Base-by-base conservation (phyloP, 2,797 vertebrate genomes). In the Anabas testudineus region DNA sequence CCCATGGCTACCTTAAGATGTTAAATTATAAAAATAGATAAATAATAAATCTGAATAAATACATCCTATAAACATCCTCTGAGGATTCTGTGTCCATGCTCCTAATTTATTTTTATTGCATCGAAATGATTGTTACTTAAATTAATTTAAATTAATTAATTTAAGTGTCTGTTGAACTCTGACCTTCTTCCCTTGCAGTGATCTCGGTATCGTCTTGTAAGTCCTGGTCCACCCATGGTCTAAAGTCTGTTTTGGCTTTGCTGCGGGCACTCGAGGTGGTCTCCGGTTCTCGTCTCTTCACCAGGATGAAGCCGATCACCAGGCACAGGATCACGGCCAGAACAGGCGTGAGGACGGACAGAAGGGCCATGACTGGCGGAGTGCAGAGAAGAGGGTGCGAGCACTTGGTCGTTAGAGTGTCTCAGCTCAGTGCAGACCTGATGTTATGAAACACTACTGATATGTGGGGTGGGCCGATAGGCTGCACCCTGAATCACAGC, bases 171-270 rank as follows among this genome's bases (percentile, higher is more conserved):
- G 34, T 36, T 3, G 2, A n/a, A 16, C 12, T 48, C 78, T 87
- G 94, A 98, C 97, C 95, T 72, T 93, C 90, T 56, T 93, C 93
- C 45, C 39, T 87, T 1, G 60, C 62, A 53, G 45, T 47, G 43
- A 89, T 85, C 4, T 95, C 92, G 2, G 95, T 94, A 30, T 92
- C 81, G 32, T 97, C 96, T 82, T 93, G 92, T 46, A 97, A 85
- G 69, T 97, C 96, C 86, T 96, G 94, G 73, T 97, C 95, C 18
- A 94, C 94, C 96, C 96, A 97, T 0, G 96, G 96, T 26, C 34
- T 91, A 30, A 45, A 28, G 24, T 81, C 77, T 15, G 4, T 53
- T 58, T 71, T 30, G 7, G n/a, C 7, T 62, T 60, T 36, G 0
- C 2, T 15, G 6, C 10, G 0, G 0, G 45, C 54, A 16, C 82